Evolutionary conservation across 2,888 invertebrate genomes (phyloP).

Genomic region (Lithophane socia): DNA sequence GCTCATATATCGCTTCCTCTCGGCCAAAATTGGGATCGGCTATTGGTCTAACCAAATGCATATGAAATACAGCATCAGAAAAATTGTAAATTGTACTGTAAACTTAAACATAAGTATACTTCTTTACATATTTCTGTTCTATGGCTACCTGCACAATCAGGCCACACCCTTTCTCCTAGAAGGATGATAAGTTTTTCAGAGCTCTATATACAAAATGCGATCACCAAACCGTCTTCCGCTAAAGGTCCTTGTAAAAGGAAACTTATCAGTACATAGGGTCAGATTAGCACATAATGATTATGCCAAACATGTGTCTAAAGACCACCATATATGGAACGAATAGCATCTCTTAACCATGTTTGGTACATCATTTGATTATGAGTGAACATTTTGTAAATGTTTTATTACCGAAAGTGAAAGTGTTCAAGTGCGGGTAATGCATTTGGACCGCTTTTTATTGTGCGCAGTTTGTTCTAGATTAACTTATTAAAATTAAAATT

Average conservation of each 20-base stretch:
- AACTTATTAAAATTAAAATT: background rate
- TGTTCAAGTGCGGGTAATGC: constrained; percentile 31
- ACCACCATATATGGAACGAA: background rate
- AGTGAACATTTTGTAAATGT: constrained; percentile 40
- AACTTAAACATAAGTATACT: background rate
- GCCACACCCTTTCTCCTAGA: background rate
- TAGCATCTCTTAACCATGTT: constrained; percentile 10
- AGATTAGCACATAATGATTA: constrained; percentile 12
- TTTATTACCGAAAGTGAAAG: constrained; percentile 56
- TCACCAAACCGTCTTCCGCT: too few species aligned
- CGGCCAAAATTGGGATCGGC: background rate
- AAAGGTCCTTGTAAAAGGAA: background rate
- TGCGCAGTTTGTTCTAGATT: constrained; percentile 20
- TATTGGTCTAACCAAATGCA: background rate
- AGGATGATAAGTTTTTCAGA: background rate
- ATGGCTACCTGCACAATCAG: background rate
- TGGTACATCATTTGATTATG: constrained; percentile 33
- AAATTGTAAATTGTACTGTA: too few species aligned
- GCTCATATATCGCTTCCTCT: background rate
- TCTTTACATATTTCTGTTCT: background rate
- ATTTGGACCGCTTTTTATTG: constrained; percentile 35
- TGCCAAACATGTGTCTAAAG: constrained; percentile 10
- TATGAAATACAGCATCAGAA: background rate
- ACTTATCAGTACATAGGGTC: background rate
- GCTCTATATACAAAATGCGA: background rate